phyloP scores from a whole-genome alignment of 2,888 invertebrate genomes.

The Nasonia oneida region DNA sequence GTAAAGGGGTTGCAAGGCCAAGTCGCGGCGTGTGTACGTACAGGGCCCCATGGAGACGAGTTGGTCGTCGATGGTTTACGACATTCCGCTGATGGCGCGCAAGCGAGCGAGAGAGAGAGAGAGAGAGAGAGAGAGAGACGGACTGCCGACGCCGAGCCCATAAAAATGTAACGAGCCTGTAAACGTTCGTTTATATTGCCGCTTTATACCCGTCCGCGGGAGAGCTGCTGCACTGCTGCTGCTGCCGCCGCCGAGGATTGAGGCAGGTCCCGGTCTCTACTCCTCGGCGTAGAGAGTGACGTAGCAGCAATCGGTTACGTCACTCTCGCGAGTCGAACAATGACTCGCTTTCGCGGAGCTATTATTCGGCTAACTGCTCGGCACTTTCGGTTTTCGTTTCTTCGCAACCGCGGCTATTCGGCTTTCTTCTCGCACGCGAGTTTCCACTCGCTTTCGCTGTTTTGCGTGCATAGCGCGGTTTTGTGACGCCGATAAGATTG shows the following conservation, averaged over 20 bases:
- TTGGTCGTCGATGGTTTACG: constrained; percentile 78
- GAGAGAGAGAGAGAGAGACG: constrained; percentile 58
- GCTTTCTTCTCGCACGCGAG: neutral
- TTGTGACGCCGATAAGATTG: neutral
- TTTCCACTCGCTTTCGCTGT: neutral
- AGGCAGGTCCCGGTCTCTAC: constrained; percentile 75
- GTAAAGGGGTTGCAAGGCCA: constrained; percentile 65
- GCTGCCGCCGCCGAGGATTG: constrained; percentile 67
- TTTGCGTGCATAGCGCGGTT: neutral
- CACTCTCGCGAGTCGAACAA: constrained; percentile 39
- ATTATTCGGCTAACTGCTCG: constrained; percentile 17
- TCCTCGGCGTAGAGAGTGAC: neutral
- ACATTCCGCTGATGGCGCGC: constrained; percentile 77
- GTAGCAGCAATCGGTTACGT: constrained; percentile 26
- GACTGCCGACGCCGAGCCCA: constrained; percentile 65
- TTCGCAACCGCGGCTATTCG: neutral
- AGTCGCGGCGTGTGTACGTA: neutral
- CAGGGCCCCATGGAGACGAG: constrained; percentile 63
- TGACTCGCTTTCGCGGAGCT: constrained; percentile 28
- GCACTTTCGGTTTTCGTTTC: neutral
- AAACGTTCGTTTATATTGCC: constrained; percentile 79
- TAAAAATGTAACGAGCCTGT: constrained; percentile 80
- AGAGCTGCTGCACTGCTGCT: neutral
- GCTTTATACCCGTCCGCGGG: constrained; percentile 72
- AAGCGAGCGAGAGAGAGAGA: constrained; percentile 57